phyloP scores from a whole-genome alignment of 2,797 vertebrate species.

The Streptopelia turtur region DNA sequence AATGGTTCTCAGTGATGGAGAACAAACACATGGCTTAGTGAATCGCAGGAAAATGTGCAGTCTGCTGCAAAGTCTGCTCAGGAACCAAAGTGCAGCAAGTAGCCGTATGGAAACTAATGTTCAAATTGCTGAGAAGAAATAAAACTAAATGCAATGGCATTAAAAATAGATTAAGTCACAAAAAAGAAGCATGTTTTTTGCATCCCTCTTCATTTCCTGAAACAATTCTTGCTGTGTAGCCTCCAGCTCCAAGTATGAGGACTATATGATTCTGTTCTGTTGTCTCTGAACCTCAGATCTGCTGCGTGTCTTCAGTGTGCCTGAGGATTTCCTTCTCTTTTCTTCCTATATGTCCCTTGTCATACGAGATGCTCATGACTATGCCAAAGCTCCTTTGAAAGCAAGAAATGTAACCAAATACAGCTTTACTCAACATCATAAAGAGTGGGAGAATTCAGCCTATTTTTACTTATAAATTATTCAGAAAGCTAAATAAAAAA shows the following conservation, averaged over 20 bases:
- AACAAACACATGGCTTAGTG: constrained; percentile 7
- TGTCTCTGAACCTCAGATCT: constrained; percentile 46
- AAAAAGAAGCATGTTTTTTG: constrained; percentile 12
- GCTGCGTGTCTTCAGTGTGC: not conserved
- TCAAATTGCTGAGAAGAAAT: not conserved
- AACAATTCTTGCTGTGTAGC: constrained; percentile 23
- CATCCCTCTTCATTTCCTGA: not conserved
- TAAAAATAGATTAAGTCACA: constrained; percentile 7
- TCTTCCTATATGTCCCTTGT: constrained; percentile 35
- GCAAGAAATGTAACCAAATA: constrained; percentile 45
- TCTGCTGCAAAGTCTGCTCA: not conserved
- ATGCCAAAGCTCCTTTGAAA: constrained; percentile 42
- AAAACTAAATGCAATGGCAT: not conserved
- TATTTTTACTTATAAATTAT: constrained; percentile 64
- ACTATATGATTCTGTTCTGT: constrained; percentile 26
- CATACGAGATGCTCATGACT: constrained; percentile 25
- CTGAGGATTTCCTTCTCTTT: constrained; percentile 49
- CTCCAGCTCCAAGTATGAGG: not conserved
- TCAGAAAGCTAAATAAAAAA: constrained; percentile 62
- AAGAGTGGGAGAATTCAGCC: constrained; percentile 28
- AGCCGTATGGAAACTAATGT: not conserved
- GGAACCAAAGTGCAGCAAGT: not conserved
- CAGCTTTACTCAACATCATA: constrained; percentile 47
- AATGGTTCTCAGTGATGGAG: constrained; percentile 27
- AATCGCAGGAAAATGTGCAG: not conserved